Conservation (phyloP, 2,797 vertebrate genomes). For the Bradypodion pumilum region DNA sequence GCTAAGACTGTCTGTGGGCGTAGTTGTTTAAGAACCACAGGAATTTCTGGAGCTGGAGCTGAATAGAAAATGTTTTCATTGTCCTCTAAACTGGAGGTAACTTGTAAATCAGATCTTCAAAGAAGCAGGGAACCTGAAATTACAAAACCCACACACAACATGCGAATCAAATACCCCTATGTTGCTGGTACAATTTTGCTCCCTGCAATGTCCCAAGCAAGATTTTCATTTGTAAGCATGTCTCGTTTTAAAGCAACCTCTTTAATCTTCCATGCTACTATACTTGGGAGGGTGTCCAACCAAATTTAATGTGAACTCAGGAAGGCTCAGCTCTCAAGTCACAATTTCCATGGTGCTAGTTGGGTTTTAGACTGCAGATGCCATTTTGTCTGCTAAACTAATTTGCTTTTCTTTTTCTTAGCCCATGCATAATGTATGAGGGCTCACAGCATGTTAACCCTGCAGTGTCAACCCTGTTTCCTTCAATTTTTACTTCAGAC, state of each 20-base stretch:
- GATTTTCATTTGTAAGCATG: neutral
- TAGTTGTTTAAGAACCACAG: neutral
- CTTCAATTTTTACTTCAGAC: slow-evolving; percentile 15
- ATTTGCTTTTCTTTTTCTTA: slow-evolving; percentile 33
- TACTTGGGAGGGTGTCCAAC: neutral
- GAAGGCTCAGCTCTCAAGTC: neutral
- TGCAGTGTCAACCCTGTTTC: slow-evolving; percentile 16
- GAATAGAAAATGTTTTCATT: slow-evolving; percentile 1
- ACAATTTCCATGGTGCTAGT: neutral
- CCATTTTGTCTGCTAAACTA: slow-evolving; percentile 14
- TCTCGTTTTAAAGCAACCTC: neutral
- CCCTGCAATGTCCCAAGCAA: neutral
- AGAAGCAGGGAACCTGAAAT: neutral
- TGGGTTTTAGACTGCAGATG: slow-evolving; percentile 22
- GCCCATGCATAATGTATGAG: slow-evolving; percentile 28
- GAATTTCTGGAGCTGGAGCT: slow-evolving; percentile 3
- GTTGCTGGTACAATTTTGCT: neutral
- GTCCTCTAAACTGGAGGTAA: neutral
- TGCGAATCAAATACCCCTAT: neutral
- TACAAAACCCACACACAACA: neutral
- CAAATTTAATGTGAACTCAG: neutral
- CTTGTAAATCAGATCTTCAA: neutral
- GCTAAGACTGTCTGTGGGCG: neutral
- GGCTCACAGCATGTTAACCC: slow-evolving; percentile 8
- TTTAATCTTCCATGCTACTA: neutral